These are phyloP conservation scores for Eulithis prunata DNA, from an alignment of 2,888 invertebrate genomes.

Conservation along the genomic window DNA sequence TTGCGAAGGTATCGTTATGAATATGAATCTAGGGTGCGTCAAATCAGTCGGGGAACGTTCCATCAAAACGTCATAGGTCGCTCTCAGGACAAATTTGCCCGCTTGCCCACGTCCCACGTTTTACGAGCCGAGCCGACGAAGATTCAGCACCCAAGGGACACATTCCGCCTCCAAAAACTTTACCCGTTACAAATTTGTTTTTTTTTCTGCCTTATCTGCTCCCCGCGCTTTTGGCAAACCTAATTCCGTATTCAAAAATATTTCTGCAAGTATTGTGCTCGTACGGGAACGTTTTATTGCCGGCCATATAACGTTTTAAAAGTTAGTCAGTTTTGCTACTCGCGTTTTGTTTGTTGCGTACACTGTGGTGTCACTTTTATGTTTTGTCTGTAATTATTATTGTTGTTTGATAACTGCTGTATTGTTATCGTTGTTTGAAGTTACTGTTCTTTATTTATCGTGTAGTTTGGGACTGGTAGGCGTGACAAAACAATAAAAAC, in stretches of 20 bases:
- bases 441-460: slow-evolving; percentile 33
- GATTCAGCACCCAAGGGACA: slow-evolving; percentile 84
- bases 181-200: slow-evolving; percentile 85
- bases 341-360: slow-evolving; percentile 57
- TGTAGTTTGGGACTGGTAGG: slow-evolving; percentile 37
- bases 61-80: slow-evolving; percentile 84
- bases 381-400: slow-evolving; percentile 75
- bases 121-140: slow-evolving; percentile 83
- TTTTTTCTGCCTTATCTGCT: slow-evolving; percentile 82
- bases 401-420: slow-evolving; percentile 69
- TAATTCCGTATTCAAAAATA: slow-evolving; percentile 85
- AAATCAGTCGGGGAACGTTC: slow-evolving; percentile 80
- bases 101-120: slow-evolving; percentile 83
- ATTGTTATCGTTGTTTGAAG: slow-evolving; percentile 56
- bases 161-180: slow-evolving; percentile 84
- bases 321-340: slow-evolving; percentile 77
- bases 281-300: slow-evolving; percentile 82
- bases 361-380: slow-evolving; percentile 58
- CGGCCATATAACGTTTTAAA: slow-evolving; percentile 83
- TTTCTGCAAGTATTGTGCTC: slow-evolving; percentile 84
- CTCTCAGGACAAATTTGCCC: slow-evolving; percentile 83
- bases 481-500: slow-evolving; percentile 31
- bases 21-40: slow-evolving; percentile 80
- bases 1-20: slow-evolving; percentile 76
- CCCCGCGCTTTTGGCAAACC: slow-evolving; percentile 83